These are phyloP conservation scores for Hystrix brachyura DNA, from an alignment of 2,113 vertebrate genomes.

Conservation along the genomic window DNA sequence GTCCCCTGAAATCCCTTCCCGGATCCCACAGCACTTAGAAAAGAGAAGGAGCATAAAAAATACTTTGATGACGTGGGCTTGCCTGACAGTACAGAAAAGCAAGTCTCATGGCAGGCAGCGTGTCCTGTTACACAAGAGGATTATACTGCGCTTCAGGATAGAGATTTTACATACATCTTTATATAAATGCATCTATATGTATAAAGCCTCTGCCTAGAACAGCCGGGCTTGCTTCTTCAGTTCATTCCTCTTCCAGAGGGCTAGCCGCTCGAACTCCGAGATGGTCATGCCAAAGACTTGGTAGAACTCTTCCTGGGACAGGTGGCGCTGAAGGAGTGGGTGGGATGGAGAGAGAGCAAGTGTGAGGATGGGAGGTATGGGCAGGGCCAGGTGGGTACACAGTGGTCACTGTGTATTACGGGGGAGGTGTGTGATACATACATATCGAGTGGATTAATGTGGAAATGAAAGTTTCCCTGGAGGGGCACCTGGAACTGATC, in stretches of 20 bases:
- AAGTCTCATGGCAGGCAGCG: constrained; percentile 72
- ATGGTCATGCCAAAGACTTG: constrained; percentile 98
- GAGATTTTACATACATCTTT: constrained; percentile 88
- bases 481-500: not conserved
- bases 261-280: constrained; percentile 97
- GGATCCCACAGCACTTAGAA: constrained; percentile 72
- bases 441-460: not conserved
- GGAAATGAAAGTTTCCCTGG: not conserved
- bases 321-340: constrained; percentile 91
- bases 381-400: not conserved
- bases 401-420: rapidly evolving
- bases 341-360: constrained; percentile 41
- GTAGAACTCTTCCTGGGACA: constrained; percentile 97
- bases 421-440: not conserved
- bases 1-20: constrained; percentile 43
- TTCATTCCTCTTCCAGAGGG: constrained; percentile 99
- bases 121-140: constrained; percentile 83
- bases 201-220: constrained; percentile 91
- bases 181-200: constrained; percentile 91
- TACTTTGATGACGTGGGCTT: constrained; percentile 64
- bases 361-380: not conserved
- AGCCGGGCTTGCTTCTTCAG: constrained; percentile 99
- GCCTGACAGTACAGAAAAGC: constrained; percentile 78
- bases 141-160: constrained; percentile 87
- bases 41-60: constrained; percentile 80